Base-by-base conservation (phyloP, 2,797 vertebrate genomes). In the Poeciliopsis paucimaculata region DNA sequence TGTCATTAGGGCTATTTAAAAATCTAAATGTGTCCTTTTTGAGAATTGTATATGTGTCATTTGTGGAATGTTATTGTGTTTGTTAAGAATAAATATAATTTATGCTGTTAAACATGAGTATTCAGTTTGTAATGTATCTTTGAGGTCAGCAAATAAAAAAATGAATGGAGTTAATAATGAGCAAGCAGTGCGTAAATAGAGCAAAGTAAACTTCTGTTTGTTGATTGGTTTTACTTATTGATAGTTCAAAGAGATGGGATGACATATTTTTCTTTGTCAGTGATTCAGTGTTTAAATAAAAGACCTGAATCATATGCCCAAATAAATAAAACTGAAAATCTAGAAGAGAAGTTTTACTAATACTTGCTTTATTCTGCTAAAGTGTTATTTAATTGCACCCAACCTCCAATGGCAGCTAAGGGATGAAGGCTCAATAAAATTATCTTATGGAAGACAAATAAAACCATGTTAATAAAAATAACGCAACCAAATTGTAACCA, bases 1-100 rank as follows among this genome's bases (percentile, higher is more conserved):
- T 88, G 79, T 86, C 82, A 34, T 84, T n/a, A 36, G 28, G 31
- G 60, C n/a, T 68, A 72, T 31, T 72, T 84, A 75, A 71, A 34
- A 75, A 15, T 76, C 81, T 62, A 53, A 64, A 84, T 0, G 15
- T 36, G 2, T 76, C 39, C 36, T 75, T 78, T 47, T 51, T 41
- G 55, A 73, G 51, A 83, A 68, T 62, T 76, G 1, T 76, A 55
- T 79, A 64, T 82, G 79, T 89, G 82, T 36, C 77, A 78, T 89
- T 84, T 88, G 86, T 91, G 77, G 86, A 81, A 71, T 79, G 80
- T 90, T 78, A 72, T 83, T 62, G 87, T 92, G 85, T 90, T 73
- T 10, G 45, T 78, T 36, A 86, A 84, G 89, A 93, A 88, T 88
- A 92, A 90, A 93, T 71, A 71, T 80, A 77, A 77, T 84, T 75